Conservation (phyloP, 2,113 vertebrate genomes). For the Petromus typicus region DNA sequence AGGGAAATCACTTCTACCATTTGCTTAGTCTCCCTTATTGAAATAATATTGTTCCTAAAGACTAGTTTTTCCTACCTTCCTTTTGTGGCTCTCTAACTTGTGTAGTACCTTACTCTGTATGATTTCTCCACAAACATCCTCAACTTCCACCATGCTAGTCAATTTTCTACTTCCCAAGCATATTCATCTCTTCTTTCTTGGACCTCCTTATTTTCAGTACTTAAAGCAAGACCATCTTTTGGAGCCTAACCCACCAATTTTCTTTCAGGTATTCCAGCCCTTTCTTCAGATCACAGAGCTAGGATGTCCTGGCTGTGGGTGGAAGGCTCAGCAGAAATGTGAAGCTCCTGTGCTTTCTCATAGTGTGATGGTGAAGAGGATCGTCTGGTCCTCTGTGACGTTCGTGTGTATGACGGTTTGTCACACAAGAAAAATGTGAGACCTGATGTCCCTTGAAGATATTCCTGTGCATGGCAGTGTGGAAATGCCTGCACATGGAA, state of each 20-base stretch:
- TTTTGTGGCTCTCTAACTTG: neutral
- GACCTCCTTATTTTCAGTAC: neutral
- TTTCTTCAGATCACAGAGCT: neutral
- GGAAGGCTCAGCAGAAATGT: neutral
- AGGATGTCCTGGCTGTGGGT: neutral
- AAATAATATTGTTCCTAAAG: neutral
- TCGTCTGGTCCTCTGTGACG: neutral
- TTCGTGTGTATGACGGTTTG: neutral
- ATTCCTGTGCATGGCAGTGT: rapidly evolving
- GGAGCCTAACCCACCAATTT: too few species aligned
- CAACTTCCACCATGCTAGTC: neutral
- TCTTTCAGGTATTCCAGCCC: neutral
- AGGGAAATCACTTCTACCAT: neutral
- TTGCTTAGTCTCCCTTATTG: neutral
- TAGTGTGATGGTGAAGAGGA: neutral
- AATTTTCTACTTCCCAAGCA: neutral
- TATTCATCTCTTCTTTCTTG: neutral
- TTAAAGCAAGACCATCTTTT: neutral
- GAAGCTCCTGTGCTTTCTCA: neutral
- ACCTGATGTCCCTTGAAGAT: neutral
- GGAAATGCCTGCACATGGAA: neutral
- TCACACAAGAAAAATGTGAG: neutral
- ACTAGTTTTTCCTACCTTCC: neutral
- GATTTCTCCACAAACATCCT: neutral
- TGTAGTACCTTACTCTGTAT: neutral